A percentile compares a stretch with the other conserved stretches of the same genome.
phyloP scores from a whole-genome alignment of 2,113 vertebrate species.

The Ploceus nigricollis region DNA sequence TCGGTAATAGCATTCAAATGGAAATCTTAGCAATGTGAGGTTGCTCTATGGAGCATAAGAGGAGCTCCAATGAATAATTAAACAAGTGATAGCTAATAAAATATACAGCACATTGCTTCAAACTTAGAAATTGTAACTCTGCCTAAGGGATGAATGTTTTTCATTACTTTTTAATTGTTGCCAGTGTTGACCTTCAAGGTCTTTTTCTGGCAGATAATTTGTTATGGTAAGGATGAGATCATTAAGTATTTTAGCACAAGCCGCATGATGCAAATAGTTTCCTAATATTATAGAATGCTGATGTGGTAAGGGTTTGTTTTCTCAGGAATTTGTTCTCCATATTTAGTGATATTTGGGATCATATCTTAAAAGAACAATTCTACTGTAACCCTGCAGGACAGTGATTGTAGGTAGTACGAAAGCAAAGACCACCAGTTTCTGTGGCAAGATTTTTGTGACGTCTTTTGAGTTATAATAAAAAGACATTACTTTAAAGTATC shows the following conservation, averaged over 20 bases:
- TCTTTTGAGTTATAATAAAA: background rate
- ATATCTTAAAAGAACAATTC: background rate
- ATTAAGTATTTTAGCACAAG: conserved; percentile 73
- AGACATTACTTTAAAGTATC: background rate
- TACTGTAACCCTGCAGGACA: background rate
- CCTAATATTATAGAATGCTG: conserved; percentile 65
- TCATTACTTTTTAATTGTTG: conserved; percentile 83
- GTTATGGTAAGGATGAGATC: conserved; percentile 78
- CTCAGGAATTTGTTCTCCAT: conserved; percentile 38
- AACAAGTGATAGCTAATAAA: conserved; percentile 80
- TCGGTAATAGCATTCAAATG: conserved; percentile 64
- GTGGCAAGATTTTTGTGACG: background rate
- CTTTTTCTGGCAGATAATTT: conserved; percentile 76
- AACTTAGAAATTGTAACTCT: conserved; percentile 74
- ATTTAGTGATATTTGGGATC: conserved; percentile 14
- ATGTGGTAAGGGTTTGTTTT: conserved; percentile 40
- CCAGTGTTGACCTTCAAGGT: conserved; percentile 78
- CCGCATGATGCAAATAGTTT: conserved; percentile 52
- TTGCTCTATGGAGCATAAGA: conserved; percentile 75
- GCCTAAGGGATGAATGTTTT: conserved; percentile 79
- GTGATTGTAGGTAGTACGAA: background rate
- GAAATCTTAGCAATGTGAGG: conserved; percentile 76
- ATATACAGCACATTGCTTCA: conserved; percentile 76
- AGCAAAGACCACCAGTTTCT: background rate
- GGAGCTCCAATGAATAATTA: conserved; percentile 77